Evolutionary conservation across 2,888 invertebrate species (phyloP).

Genomic region (Cryptocheilus praepositus): DNA sequence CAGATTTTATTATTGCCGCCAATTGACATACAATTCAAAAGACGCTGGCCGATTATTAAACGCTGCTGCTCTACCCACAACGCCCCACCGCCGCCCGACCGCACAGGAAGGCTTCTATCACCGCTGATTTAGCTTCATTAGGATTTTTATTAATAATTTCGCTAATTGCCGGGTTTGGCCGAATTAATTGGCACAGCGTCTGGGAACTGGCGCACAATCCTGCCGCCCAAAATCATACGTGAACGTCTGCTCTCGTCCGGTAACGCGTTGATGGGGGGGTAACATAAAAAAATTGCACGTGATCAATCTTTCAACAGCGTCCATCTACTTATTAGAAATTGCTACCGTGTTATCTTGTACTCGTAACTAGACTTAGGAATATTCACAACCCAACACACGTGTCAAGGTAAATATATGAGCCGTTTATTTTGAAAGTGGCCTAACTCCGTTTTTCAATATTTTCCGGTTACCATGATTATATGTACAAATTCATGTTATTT

Average conservation of each 20-base stretch:
- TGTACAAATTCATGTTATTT: too few species aligned
- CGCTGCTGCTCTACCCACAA: slow-evolving; percentile 49
- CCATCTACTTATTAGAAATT: too few species aligned
- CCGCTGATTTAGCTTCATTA: slow-evolving; percentile 69
- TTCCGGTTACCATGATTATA: too few species aligned
- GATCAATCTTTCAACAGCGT: not conserved
- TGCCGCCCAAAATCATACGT: slow-evolving; percentile 16
- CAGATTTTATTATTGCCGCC: slow-evolving; percentile 53
- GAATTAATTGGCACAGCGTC: slow-evolving; percentile 66
- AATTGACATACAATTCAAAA: slow-evolving; percentile 65
- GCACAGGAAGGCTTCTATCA: slow-evolving; percentile 73
- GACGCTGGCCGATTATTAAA: slow-evolving; percentile 59
- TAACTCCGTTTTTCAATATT: too few species aligned
- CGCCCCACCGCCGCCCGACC: slow-evolving; percentile 58
- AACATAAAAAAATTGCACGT: not conserved
- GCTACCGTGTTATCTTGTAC: too few species aligned
- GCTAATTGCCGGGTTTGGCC: slow-evolving; percentile 68
- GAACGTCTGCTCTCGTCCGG: not conserved
- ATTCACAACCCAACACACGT: too few species aligned
- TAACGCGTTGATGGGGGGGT: not conserved
- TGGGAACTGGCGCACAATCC: slow-evolving; percentile 50
- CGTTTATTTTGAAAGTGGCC: too few species aligned
- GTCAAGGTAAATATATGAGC: too few species aligned
- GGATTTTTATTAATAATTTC: slow-evolving; percentile 70
- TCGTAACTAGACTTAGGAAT: not conserved